Evolutionary conservation across 2,888 invertebrate genomes (phyloP), one percentile per base, ranked within the genome.

Genomic region (Torymus texanus): DNA sequence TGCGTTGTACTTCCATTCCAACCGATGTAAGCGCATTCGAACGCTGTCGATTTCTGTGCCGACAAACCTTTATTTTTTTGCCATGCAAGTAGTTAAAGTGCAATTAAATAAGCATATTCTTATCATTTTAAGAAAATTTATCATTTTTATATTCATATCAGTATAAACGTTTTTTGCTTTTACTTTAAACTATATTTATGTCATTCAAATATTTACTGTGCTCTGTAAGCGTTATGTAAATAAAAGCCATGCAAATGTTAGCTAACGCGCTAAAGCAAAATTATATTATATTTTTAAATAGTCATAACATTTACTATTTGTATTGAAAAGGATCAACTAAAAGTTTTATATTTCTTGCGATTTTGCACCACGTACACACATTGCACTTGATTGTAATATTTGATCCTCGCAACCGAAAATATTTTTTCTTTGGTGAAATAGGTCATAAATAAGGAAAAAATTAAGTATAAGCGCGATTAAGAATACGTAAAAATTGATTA

Each of bases 311-410:
- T 70, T 72, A 41, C 24, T 61, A 55, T 79, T 77, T 58, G 66
- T 71, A 29, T 56, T 50, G 59, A n/a, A 55, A 21, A 29, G 14
- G n/a, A 58, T 29, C 29, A n/a, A 53, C 11, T 58, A 21, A 63
- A 16, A 63, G 12, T 73, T 61, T 11, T 11, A 67, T 24, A 55
- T 63, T 41, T 29, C 18, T 70, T 73, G n/a, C 62, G 87, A 88
- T 88, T 88, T 88, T 88, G 88, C 88, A 88, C 88, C 88, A 87
- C 84, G 56, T 70, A 59, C 70, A 85, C 87, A 85, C 85, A 84
- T 85, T 80, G 82, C 84, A 83, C 82, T 82, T 79, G 77, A 79
- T 76, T 83, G 70, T 83, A 77, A 62, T 70, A 51, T 59, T 79
- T 21, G 79, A 79, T 81, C 82, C 82, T 81, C 82, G 80, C 75